Evolutionary conservation across 2,888 invertebrate species (phyloP), one percentile per base, ranked within the genome.

Genomic region (Drosophila barbarae): DNA sequence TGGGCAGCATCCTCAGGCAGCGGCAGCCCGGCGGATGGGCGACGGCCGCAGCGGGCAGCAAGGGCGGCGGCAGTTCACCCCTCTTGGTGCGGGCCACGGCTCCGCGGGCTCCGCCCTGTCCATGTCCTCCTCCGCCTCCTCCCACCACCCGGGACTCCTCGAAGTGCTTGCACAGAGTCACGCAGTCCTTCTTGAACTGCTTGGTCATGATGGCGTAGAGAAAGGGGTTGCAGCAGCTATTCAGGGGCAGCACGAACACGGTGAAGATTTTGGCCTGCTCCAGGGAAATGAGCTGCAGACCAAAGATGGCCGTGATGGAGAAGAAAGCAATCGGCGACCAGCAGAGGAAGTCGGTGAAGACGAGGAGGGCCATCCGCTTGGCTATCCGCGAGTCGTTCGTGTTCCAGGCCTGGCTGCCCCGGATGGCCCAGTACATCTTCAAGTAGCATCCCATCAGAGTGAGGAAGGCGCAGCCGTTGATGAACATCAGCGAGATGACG

Each of bases 251-350:
- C 57, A 99, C 95, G 88, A 99, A 98, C 39, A 99, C 98, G 3
- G 98, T 98, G 88, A 96, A 97, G 76, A 96, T 94, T 91, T 99
- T 99, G 47, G 98, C 98, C 90, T 97, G 96, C 88, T 98, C 98
- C 67, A 99, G 91, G 3, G 96, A 95, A 30, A 99, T 95, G 50
- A 98, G 91, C 69, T 96, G 96, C 72, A 95, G 91, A 10, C 98
- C 98, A 88, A 97, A 96, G 8, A 97, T 95, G 18, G 98, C 98
- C 0, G 98, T 97, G 36, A 98, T 91, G 7, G 98, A 95, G 89
- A 97, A 96, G 90, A 98, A 97, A 1, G 98, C 97, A 71, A 98
- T 98, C 0, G 99, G 99, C 4, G 98, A 96, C 98, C 98, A 99
- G 90, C 98, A 99, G 47, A 98, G 91, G 87, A 99, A 97, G 89